Conservation (phyloP, 2,113 vertebrate species). For the Poeciliopsis turrubarensis region DNA sequence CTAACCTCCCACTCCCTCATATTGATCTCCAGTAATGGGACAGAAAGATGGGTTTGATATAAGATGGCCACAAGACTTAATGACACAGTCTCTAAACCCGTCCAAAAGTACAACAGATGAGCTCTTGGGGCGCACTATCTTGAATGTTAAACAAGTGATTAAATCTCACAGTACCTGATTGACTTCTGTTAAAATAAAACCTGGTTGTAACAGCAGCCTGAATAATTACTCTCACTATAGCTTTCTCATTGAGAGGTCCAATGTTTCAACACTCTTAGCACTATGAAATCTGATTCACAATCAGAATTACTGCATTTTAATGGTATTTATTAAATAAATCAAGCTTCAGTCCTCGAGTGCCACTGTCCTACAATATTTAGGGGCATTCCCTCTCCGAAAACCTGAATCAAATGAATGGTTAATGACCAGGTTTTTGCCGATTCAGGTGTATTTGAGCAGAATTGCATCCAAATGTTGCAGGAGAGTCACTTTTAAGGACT, state of each 20-base stretch:
- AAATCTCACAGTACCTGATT: conserved; percentile 48
- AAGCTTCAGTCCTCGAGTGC: too few species aligned
- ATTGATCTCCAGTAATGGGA: conserved; percentile 70
- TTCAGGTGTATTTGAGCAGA: too few species aligned
- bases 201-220: conserved; percentile 5
- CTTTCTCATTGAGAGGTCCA: not conserved
- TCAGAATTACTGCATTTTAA: too few species aligned
- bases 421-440: too few species aligned
- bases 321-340: too few species aligned
- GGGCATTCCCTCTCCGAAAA: too few species aligned
- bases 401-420: too few species aligned
- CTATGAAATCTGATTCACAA: too few species aligned
- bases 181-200: conserved; percentile 42
- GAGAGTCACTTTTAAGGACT: too few species aligned
- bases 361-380: too few species aligned
- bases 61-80: conserved; percentile 42
- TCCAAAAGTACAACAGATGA: conserved; percentile 47
- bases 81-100: conserved; percentile 46
- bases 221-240: conserved; percentile 23
- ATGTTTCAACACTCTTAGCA: conserved; percentile 10
- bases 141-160: conserved; percentile 55
- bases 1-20: conserved; percentile 14
- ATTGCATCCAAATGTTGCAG: too few species aligned
- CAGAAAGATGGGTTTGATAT: conserved; percentile 45
- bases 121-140: conserved; percentile 10